Base-by-base conservation (phyloP, 1,140 invertebrate genomes). In the Bombus waltoni region DNA sequence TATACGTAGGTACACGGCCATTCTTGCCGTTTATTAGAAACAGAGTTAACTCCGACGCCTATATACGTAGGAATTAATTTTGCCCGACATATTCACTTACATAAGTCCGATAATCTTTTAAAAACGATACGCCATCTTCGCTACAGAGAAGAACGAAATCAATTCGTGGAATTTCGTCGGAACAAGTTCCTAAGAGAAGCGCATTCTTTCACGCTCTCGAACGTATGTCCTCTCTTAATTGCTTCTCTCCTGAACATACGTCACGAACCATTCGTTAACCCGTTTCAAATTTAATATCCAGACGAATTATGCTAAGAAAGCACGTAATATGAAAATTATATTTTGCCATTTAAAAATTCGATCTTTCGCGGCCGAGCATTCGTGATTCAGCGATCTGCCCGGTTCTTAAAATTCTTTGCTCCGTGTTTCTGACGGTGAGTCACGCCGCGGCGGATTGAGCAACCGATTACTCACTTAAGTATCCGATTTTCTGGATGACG, bases 381-480 rank as follows among this genome's bases (percentile, higher is more conserved):
- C 11, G 25, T 65, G 57, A 77, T 65, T 78, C 75, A 59, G 9
- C 65, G 62, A 40, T 42, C 35, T 22, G 1, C 1, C 9, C 35
- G 9, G 65, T 44, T 82, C 53, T 66, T 80, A 81, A 83, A 80
- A 87, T 83, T 83, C 66, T 57, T 77, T 40, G 15, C 28, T 76
- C 18, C 42, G 8, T 9, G 59, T 35, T 53, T 73, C 53, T 28
- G 42, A n/a, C 42, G 70, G 62, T 89, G 88, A 89, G 66, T 89
- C 88, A 89, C 42, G 10, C 18, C 1, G 40, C 18, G 10, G 32
- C 22, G 4, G 68, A 83, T 89, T 71, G 53, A 81, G 62, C 88
- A 81, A 89, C 47, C 66, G 84, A 89, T 89, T 89, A 89, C 57
- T 87, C 88, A 89, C 42, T 66, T 35, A 47, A 73, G 47, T 62